Percentiles rank a stretch among this genome's conserved stretches.
These are phyloP conservation scores for Mactromeris polynyma DNA, from an alignment of 2,888 invertebrate genomes.

Conservation along the genomic window DNA sequence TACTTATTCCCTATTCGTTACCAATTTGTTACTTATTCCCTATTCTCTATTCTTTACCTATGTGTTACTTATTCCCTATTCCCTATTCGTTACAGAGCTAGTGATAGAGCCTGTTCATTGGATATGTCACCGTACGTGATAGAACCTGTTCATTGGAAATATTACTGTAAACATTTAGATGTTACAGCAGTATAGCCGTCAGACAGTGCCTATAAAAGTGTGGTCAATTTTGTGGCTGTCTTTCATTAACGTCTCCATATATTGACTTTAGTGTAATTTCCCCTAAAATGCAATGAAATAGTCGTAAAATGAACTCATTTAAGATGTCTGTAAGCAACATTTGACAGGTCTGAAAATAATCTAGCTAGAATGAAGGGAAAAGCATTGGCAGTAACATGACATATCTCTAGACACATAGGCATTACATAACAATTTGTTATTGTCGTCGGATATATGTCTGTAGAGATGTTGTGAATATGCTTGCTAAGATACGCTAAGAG, in stretches of 20 bases:
- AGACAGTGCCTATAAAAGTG: not conserved
- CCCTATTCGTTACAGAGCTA: too few species aligned
- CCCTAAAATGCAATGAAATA: not conserved
- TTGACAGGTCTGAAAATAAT: not conserved
- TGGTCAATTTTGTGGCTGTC: not conserved
- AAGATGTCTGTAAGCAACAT: conserved; percentile 5
- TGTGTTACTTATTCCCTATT: too few species aligned
- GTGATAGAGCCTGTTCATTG: too few species aligned
- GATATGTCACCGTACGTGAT: too few species aligned
- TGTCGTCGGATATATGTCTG: not conserved
- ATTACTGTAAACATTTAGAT: too few species aligned
- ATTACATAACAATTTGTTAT: not conserved
- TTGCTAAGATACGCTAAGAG: not conserved
- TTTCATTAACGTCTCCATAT: not conserved
- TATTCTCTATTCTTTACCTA: too few species aligned
- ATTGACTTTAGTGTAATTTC: not conserved
- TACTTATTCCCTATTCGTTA: too few species aligned
- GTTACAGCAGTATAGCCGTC: not conserved
- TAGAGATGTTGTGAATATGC: not conserved
- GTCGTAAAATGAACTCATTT: conserved; percentile 6
- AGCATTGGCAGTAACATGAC: not conserved
- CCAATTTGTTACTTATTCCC: too few species aligned
- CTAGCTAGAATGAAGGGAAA: not conserved
- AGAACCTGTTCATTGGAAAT: too few species aligned
- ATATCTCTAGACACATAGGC: not conserved